Base-by-base conservation (phyloP, 2,888 invertebrate genomes). In the Dinocampus coccinellae region DNA sequence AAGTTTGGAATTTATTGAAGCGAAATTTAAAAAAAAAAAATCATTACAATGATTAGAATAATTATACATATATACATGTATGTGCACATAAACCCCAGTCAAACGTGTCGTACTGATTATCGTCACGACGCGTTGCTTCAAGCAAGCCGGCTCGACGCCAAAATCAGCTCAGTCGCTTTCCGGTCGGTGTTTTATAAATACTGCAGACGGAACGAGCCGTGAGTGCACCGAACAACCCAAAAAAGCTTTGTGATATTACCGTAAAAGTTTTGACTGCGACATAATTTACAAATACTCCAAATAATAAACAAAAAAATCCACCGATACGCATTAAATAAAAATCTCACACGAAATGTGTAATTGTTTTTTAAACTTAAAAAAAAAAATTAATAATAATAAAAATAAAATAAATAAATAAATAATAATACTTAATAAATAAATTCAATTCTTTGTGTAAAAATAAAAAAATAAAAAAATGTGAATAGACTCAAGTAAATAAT, bases 171-270 rank as follows among this genome's bases (percentile, higher is more conserved):
- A 83, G 83, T 84, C 78, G 84, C 86, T 86, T 86, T 86, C 85
- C 85, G 86, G 86, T 85, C 83, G 83, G 81, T 81, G 85, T 86
- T 86, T 86, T 86, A 86, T 86, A 86, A 86, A 86, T 86, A 86
- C 85, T 85, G 82, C 84, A 83, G 84, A 83, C 84, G 80, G 80
- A 47, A 76, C 82, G 77, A 60, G 78, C 79, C 47, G 47, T 20
- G 80, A 83, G 81, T 80, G 83, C 81, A 82, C 77, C 79, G 80
- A 79, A 79, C 80, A 81, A 69, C 66, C 78, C 33, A 29, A 47
- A 68, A n/a, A 62, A 73, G 73, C 64, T 64, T 69, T 68, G 68
- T 52, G 52, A 64, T 64, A 52, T 52, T 33, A 64, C 33, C 52
- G 16, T 62, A 42, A 42, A 62, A 47, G 16, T n/a, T 47, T 52